Evolutionary conservation across 2,888 invertebrate genomes (phyloP).

Genomic region (Lasioglossum leucozonium): DNA sequence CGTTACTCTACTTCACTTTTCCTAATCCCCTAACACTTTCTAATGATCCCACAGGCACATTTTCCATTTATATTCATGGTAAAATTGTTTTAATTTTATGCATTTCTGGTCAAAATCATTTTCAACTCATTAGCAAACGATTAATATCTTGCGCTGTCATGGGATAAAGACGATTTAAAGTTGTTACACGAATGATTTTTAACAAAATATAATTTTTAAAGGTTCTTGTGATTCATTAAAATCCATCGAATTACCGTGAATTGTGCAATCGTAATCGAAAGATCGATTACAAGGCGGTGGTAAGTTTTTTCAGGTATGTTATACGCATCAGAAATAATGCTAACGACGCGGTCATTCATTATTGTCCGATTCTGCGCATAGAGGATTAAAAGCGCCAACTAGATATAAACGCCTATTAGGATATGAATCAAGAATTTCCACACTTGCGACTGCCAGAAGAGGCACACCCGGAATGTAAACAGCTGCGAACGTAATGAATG

Average conservation of each 20-base stretch:
- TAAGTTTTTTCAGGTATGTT: not conserved
- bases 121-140: too few relatives aligned
- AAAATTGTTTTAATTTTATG: not conserved
- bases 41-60: not conserved
- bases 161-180: too few relatives aligned
- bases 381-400: not conserved
- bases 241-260: not conserved
- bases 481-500: conserved; percentile 2
- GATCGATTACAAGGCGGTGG: not conserved
- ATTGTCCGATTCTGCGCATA: conserved; percentile 2
- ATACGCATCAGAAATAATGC: not conserved
- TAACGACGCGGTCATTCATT: not conserved
- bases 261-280: not conserved
- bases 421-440: conserved; percentile 14
- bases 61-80: not conserved
- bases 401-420: conserved; percentile 14
- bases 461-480: not conserved
- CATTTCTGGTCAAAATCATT: not conserved
- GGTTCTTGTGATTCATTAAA: not conserved
- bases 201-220: not conserved
- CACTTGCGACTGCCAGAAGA: conserved; percentile 7
- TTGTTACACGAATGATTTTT: not conserved
- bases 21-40: not conserved
- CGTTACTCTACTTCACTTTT: not conserved
- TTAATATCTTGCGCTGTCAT: too few relatives aligned